These are phyloP conservation scores for Drosophila insularis DNA, from an alignment of 1,140 invertebrate genomes.

Conservation along the genomic window DNA sequence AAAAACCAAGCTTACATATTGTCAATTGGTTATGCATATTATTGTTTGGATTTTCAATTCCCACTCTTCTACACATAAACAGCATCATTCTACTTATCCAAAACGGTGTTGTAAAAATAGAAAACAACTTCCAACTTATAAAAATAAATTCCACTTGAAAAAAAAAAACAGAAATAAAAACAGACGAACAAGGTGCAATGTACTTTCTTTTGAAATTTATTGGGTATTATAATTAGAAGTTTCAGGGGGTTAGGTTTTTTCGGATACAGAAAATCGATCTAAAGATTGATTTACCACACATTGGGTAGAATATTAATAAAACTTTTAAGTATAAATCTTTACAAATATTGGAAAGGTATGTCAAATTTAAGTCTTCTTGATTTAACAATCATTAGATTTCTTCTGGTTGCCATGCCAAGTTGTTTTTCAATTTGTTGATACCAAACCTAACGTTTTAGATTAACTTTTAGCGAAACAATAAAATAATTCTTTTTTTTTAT, in stretches of 20 bases:
- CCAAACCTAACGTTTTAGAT: too few relatives aligned
- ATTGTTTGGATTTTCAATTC: conserved; percentile 30
- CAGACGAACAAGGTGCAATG: conserved; percentile 52
- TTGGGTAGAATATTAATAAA: too few relatives aligned
- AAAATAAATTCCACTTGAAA: conserved; percentile 60
- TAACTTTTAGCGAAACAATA: too few relatives aligned
- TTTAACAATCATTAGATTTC: too few relatives aligned
- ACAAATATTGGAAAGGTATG: background rate
- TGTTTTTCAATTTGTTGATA: too few relatives aligned
- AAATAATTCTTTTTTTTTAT: too few relatives aligned
- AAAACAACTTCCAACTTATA: conserved; percentile 65
- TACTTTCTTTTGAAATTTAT: conserved; percentile 56
- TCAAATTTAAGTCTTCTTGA: too few relatives aligned
- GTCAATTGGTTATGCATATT: background rate
- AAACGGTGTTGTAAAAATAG: conserved; percentile 60
- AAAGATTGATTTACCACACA: too few relatives aligned
- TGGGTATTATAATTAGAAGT: conserved; percentile 43
- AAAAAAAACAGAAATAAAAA: background rate
- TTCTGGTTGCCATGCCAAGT: too few relatives aligned
- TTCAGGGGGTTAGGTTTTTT: background rate
- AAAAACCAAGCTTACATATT: conserved; percentile 19
- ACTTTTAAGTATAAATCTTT: too few relatives aligned
- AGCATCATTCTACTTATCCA: conserved; percentile 29
- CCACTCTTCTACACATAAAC: background rate
- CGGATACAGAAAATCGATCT: conserved; percentile 10